A percentile compares a stretch with the other conserved stretches of the same genome.
Conservation (phyloP, 2,888 invertebrate species). For the Autographa gamma region DNA sequence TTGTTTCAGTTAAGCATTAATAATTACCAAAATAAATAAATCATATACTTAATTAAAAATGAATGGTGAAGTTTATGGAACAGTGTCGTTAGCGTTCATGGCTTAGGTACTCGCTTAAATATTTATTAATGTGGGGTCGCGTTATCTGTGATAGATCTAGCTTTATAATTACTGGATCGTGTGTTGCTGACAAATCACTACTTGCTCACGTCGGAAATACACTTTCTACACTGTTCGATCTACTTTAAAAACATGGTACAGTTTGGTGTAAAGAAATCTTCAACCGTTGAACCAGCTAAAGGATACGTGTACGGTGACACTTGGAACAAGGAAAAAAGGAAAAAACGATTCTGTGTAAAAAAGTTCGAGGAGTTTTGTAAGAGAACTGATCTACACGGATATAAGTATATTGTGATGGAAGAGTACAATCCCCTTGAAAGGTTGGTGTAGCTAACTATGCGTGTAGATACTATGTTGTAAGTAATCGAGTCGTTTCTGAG, state of each 20-base stretch:
- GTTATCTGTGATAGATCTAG: slow-evolving; percentile 69
- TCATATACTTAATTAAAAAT: background rate
- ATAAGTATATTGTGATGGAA: slow-evolving; percentile 90
- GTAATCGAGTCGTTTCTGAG: too few relatives aligned
- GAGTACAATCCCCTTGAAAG: slow-evolving; percentile 89
- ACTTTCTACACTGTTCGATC: slow-evolving; percentile 11
- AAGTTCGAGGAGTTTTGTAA: slow-evolving; percentile 90
- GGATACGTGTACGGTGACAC: slow-evolving; percentile 1
- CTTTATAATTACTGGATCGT: slow-evolving; percentile 70
- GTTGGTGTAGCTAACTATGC: slow-evolving; percentile 67
- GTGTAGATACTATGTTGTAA: too few relatives aligned
- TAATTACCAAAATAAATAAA: background rate
- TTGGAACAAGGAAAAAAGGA: slow-evolving; percentile 51
- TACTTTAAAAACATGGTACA: slow-evolving; percentile 36
- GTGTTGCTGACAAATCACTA: slow-evolving; percentile 62
- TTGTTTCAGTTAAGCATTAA: background rate
- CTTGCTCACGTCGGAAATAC: slow-evolving; percentile 55
- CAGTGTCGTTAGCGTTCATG: slow-evolving; percentile 22
- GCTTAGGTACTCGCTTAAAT: slow-evolving; percentile 40
- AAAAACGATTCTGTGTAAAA: slow-evolving; percentile 57
- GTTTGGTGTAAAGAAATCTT: slow-evolving; percentile 24
- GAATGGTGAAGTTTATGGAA: slow-evolving; percentile 5
- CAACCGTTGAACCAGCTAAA: slow-evolving; percentile 5
- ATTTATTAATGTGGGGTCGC: slow-evolving; percentile 49
- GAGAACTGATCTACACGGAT: slow-evolving; percentile 92